These are phyloP conservation scores for Aleadryas rufinucha DNA, from an alignment of 2,113 vertebrate genomes.

Conservation along the genomic window DNA sequence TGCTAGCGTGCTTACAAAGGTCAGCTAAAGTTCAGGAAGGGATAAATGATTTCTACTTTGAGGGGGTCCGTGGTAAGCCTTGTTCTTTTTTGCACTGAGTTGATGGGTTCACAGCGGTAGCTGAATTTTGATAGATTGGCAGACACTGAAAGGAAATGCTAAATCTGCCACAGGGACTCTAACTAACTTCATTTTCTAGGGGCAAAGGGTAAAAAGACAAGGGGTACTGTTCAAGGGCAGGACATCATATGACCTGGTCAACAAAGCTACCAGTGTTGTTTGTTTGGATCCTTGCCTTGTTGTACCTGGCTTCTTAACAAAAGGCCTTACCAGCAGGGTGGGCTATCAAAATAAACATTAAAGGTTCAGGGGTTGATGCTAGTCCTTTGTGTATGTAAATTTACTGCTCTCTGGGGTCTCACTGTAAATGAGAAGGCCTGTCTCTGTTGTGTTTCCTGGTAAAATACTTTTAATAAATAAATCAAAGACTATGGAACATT, in stretches of 20 bases:
- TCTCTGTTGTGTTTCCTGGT: conserved; percentile 78
- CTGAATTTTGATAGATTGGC: conserved; percentile 96
- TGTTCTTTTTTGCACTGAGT: conserved; percentile 84
- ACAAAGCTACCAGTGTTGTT: conserved; percentile 73
- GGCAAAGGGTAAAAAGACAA: conserved; percentile 63
- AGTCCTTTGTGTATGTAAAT: conserved; percentile 82
- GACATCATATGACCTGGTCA: conserved; percentile 65
- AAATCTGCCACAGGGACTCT: conserved; percentile 72
- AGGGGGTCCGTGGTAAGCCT: conserved; percentile 85
- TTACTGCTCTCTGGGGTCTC: conserved; percentile 74
- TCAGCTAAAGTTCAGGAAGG: conserved; percentile 90
- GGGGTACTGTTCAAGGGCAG: conserved; percentile 70
- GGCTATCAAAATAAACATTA: conserved; percentile 81
- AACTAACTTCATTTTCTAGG: conserved; percentile 69
- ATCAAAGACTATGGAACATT: conserved; percentile 70
- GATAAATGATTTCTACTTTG: conserved; percentile 88
- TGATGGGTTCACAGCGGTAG: conserved; percentile 90
- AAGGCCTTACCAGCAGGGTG: conserved; percentile 72
- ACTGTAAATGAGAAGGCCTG: conserved; percentile 76
- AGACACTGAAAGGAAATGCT: conserved; percentile 89
- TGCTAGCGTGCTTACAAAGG: conserved; percentile 82
- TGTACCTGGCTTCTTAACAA: conserved; percentile 80
- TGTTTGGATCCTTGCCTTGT: conserved; percentile 64
- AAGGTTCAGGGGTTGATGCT: conserved; percentile 74
- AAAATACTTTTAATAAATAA: conserved; percentile 80